These are phyloP conservation scores for Asarcornis scutulata DNA, from an alignment of 2,113 vertebrate genomes.

Conservation along the genomic window DNA sequence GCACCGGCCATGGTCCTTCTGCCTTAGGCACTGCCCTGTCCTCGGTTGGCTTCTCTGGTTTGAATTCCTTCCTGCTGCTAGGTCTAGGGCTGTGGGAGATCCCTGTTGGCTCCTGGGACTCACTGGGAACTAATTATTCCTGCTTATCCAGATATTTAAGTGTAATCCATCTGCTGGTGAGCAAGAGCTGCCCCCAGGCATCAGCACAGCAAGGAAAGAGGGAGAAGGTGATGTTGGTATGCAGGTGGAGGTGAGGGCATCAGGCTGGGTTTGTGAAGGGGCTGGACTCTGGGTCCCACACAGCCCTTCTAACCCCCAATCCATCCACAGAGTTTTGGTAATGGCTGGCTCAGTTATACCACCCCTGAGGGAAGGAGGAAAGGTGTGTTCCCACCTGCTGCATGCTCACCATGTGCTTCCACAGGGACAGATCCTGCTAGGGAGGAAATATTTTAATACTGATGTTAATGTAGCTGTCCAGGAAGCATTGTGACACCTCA, in stretches of 20 bases:
- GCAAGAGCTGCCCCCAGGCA: neutral
- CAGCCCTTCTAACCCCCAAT: neutral
- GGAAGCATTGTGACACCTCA: neutral
- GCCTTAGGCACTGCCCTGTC: neutral
- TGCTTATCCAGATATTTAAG: neutral
- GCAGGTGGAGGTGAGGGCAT: neutral
- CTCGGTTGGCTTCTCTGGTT: neutral
- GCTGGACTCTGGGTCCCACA: too few species aligned
- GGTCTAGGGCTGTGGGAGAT: neutral
- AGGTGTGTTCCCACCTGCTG: neutral
- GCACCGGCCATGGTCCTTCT: neutral
- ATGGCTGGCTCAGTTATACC: neutral
- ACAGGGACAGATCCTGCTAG: neutral
- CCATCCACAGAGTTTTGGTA: too few species aligned
- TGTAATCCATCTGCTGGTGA: neutral
- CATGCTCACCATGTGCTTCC: neutral
- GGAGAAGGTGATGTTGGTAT: neutral
- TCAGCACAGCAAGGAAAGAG: neutral
- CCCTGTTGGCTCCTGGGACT: neutral
- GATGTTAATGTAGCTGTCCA: neutral
- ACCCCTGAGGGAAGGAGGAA: neutral
- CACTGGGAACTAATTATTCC: neutral
- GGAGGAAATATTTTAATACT: neutral
- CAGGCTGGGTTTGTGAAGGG: neutral
- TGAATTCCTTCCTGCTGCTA: neutral